These are phyloP conservation scores for Ammospiza caudacuta DNA, from an alignment of 2,113 vertebrate genomes.

Conservation along the genomic window DNA sequence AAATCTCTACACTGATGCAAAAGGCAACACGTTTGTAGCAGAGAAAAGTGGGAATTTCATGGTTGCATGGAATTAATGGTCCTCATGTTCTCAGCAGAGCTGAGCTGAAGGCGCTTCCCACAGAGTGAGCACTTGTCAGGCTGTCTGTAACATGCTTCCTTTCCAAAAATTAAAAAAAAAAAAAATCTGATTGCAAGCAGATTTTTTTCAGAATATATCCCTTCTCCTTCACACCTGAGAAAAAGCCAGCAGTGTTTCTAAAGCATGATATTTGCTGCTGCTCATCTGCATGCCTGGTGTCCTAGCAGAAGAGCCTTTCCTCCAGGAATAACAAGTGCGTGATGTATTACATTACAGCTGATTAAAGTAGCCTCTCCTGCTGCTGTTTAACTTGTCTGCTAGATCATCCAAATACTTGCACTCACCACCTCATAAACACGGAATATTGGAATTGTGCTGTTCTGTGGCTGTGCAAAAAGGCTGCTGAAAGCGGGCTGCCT, in stretches of 20 bases:
- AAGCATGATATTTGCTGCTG: neutral
- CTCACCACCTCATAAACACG: neutral
- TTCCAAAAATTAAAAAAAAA: conserved; percentile 22
- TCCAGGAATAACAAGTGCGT: conserved; percentile 25
- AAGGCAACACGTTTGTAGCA: neutral
- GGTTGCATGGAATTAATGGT: neutral
- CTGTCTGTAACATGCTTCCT: neutral
- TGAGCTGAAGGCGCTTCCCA: neutral
- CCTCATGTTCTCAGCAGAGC: neutral
- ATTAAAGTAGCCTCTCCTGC: conserved; percentile 32
- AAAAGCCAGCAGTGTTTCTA: neutral
- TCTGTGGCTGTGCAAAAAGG: neutral
- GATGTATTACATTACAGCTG: neutral
- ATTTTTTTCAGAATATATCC: neutral
- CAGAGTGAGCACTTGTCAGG: neutral
- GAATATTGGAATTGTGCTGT: neutral
- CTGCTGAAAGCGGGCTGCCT: neutral
- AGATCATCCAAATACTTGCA: conserved; percentile 17
- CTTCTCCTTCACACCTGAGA: neutral
- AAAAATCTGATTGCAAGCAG: neutral
- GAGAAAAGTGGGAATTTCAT: neutral
- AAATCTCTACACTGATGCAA: neutral
- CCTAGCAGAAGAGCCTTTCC: neutral
- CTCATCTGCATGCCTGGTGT: conserved; percentile 18
- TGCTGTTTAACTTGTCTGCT: neutral